These are phyloP conservation scores for Cryptoblepharus egeriae DNA, from an alignment of 2,797 vertebrate species.

Conservation along the genomic window DNA sequence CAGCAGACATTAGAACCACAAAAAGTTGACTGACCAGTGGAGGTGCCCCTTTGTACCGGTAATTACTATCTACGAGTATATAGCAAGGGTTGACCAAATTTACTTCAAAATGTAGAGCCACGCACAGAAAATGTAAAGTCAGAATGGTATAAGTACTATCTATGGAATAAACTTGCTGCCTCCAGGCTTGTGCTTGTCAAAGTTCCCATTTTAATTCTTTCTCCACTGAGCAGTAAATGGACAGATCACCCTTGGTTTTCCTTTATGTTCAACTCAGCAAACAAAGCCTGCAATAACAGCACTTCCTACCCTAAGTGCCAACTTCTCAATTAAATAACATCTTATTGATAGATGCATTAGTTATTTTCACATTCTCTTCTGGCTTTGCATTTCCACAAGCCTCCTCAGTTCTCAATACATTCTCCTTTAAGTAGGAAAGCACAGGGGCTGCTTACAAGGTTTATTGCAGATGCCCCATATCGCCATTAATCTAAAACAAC, in stretches of 20 bases:
- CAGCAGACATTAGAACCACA: background rate
- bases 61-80: background rate
- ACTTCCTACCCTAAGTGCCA: background rate
- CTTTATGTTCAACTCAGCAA: background rate
- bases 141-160: background rate
- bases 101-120: background rate
- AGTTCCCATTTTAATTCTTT: background rate
- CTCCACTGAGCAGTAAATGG: background rate
- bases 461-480: constrained; percentile 35
- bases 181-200: background rate
- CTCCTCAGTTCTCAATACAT: background rate
- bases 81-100: background rate
- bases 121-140: background rate
- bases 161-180: too few relatives aligned
- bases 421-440: background rate
- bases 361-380: background rate
- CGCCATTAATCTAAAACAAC: constrained; percentile 43
- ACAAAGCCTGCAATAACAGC: background rate
- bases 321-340: background rate
- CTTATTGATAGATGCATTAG: background rate
- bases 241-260: background rate
- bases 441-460: background rate
- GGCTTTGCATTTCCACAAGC: background rate
- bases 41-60: too few relatives aligned
- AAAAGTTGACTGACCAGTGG: too few relatives aligned